Evolutionary conservation across 2,797 vertebrate genomes (phyloP).

Genomic region (Potorous gilbertii): DNA sequence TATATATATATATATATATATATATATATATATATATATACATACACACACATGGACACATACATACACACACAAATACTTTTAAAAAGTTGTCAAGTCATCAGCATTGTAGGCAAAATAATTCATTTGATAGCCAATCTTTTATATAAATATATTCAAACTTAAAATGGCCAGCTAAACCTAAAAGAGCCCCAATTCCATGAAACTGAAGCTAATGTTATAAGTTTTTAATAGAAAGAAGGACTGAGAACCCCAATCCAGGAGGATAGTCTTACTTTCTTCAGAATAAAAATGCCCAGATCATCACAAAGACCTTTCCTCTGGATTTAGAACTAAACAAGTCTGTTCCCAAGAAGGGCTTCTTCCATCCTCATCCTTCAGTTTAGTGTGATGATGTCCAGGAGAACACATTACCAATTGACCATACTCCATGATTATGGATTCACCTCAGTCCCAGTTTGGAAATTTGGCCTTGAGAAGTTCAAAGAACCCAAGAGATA

Average conservation of each 20-base stretch:
- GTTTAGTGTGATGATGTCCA: not conserved
- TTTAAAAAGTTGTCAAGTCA: not conserved
- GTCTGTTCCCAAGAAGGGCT: not conserved
- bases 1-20: fast-evolving
- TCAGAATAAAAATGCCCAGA: not conserved
- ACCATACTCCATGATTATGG: not conserved
- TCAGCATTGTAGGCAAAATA: not conserved
- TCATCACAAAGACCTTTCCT: not conserved
- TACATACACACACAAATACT: fast-evolving
- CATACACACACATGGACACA: fast-evolving
- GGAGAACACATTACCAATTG: constrained; percentile 28
- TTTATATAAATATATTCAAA: not conserved
- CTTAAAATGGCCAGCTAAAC: not conserved
- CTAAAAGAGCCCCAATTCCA: not conserved
- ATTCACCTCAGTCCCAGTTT: constrained; percentile 46
- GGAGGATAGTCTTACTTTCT: not conserved
- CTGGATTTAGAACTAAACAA: not conserved
- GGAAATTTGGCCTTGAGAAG: constrained; percentile 56
- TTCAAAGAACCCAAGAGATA: constrained; percentile 63
- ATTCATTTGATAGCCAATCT: not conserved
- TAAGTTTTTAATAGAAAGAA: not conserved
- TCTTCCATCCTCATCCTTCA: constrained; percentile 9
- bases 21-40: fast-evolving
- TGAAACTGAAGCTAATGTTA: not conserved
- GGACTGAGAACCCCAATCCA: not conserved